Percentiles rank a stretch among this genome's conserved stretches.
phyloP scores from a whole-genome alignment of 1,140 invertebrate genomes.

The Drosophila willistoni region DNA sequence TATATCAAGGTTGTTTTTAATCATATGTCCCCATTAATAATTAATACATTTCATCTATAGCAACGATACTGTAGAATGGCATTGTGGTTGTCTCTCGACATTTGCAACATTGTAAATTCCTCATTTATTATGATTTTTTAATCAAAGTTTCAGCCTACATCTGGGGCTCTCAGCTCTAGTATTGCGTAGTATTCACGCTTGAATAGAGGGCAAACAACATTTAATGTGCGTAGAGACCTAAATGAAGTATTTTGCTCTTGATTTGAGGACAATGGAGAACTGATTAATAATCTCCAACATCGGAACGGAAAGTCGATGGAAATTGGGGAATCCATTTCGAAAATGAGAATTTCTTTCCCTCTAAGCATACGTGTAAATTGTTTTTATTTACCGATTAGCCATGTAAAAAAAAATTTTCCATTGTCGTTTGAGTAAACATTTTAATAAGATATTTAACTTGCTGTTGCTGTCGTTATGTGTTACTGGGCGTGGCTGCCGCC shows the following conservation, averaged over 20 bases:
- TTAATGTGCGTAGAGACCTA: slow-evolving; percentile 10
- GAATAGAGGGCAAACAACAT: slow-evolving; percentile 9
- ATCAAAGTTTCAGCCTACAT: slow-evolving; percentile 2
- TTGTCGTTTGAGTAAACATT: slow-evolving; percentile 26
- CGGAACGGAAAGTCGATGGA: not conserved
- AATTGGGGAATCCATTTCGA: not conserved
- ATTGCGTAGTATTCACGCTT: slow-evolving; percentile 4
- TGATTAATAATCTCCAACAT: not conserved
- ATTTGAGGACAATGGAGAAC: not conserved
- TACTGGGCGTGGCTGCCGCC: slow-evolving; percentile 22
- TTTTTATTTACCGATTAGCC: not conserved
- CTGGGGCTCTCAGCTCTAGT: not conserved
- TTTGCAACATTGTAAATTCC: slow-evolving; percentile 13
- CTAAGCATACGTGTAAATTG: not conserved
- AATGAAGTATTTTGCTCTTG: not conserved
- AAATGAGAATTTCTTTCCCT: not conserved
- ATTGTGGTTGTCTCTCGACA: slow-evolving; percentile 41
- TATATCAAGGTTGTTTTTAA: slow-evolving; percentile 64
- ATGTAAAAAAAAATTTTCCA: slow-evolving; percentile 22
- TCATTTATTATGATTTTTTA: not conserved
- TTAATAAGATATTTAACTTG: slow-evolving; percentile 15
- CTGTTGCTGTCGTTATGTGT: not conserved
- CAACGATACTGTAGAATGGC: slow-evolving; percentile 43
- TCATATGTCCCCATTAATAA: slow-evolving; percentile 67
- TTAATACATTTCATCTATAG: slow-evolving; percentile 46